These are phyloP conservation scores for Dicerorhinus sumatrensis DNA, from an alignment of 2,113 vertebrate species.

Conservation along the genomic window DNA sequence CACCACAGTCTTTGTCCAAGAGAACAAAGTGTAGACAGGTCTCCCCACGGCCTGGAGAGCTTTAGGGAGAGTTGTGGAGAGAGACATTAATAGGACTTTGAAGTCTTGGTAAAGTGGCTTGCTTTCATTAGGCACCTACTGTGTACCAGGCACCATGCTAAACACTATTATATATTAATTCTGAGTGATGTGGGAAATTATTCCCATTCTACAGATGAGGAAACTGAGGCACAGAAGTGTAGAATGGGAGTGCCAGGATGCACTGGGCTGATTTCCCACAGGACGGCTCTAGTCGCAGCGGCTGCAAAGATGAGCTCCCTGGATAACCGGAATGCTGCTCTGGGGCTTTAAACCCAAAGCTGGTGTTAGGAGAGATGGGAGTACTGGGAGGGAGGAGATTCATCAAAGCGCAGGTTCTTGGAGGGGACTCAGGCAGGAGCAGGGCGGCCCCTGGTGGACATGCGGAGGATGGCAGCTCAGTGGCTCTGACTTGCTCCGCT, in stretches of 20 bases:
- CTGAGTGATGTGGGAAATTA: background rate
- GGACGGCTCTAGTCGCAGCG: background rate
- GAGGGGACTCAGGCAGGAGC: background rate
- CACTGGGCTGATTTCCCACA: background rate
- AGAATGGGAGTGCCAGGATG: background rate
- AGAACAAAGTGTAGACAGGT: background rate
- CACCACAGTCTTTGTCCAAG: background rate
- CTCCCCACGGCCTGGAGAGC: background rate
- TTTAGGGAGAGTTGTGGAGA: background rate
- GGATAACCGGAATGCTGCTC: background rate
- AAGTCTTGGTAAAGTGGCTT: background rate
- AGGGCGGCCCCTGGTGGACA: conserved; percentile 70
- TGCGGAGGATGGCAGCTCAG: background rate
- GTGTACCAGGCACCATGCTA: background rate
- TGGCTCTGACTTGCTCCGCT: background rate
- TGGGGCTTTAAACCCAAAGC: conserved; percentile 45
- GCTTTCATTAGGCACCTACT: background rate
- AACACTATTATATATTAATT: background rate
- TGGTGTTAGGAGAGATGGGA: conserved; percentile 33
- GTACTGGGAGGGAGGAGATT: background rate
- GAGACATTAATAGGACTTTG: background rate
- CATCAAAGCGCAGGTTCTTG: background rate
- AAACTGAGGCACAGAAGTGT: background rate
- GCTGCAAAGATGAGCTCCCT: background rate
- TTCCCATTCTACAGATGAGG: background rate